Conservation (phyloP, 2,113 vertebrate species). For the Chionomys nivalis region DNA sequence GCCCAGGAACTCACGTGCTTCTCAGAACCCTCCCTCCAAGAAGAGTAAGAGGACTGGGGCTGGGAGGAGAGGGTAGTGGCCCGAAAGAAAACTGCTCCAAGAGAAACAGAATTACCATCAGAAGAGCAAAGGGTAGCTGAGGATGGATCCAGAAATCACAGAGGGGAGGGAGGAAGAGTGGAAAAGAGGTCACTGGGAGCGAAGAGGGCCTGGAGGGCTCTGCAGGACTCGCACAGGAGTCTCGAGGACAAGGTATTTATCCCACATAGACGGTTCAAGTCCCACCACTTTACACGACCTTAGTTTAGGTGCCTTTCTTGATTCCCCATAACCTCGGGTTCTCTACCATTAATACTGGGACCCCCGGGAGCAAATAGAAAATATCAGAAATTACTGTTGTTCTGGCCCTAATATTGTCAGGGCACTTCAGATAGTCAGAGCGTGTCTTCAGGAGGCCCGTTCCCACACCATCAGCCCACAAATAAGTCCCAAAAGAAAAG, state of each 20-base stretch:
- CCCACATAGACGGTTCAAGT: neutral
- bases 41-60: neutral
- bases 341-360: neutral
- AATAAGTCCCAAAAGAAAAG: neutral
- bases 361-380: neutral
- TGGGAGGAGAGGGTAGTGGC: neutral
- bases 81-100: neutral
- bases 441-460: neutral
- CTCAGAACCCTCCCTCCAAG: slow-evolving; percentile 4
- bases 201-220: accelerated
- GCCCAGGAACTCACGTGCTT: neutral
- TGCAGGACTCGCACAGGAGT: neutral
- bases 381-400: neutral
- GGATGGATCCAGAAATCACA: neutral
- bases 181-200: neutral
- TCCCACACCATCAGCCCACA: neutral
- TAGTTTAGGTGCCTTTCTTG: neutral
- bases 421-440: neutral
- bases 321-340: neutral
- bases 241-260: neutral
- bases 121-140: neutral
- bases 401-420: neutral
- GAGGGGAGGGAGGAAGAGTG: too few relatives aligned
- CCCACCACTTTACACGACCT: neutral
- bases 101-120: neutral